These are phyloP conservation scores for Thamnaconus septentrionalis DNA, from an alignment of 2,113 vertebrate genomes.

Conservation along the genomic window DNA sequence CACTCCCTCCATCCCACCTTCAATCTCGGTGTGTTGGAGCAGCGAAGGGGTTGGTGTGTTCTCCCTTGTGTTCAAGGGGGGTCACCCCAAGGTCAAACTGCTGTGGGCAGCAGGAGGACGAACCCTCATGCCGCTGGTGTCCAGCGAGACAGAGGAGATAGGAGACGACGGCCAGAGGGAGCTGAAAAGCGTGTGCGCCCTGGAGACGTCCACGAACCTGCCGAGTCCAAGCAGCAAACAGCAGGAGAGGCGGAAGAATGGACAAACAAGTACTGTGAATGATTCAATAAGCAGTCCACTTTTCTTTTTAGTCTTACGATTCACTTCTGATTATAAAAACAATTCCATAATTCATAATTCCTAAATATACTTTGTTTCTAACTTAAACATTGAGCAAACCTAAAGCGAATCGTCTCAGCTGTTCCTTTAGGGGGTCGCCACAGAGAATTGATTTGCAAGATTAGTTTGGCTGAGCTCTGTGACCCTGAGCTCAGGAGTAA, in stretches of 20 bases:
- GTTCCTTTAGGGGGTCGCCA: no score
- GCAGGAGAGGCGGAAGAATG: slow-evolving; percentile 35
- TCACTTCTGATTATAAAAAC: not conserved
- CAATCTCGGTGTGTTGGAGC: slow-evolving; percentile 71
- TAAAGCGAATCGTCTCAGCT: no score
- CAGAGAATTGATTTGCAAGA: no score
- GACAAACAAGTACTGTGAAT: slow-evolving; percentile 10
- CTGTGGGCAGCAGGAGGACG: slow-evolving; percentile 74
- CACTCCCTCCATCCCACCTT: slow-evolving; percentile 67
- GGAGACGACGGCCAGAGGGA: slow-evolving; percentile 61
- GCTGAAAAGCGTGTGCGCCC: slow-evolving; percentile 73
- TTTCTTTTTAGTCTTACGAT: not conserved
- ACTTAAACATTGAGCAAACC: no score
- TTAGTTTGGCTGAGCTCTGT: no score
- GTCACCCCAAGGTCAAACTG: slow-evolving; percentile 60
- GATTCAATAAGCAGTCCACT: slow-evolving; percentile 44
- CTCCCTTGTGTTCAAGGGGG: slow-evolving; percentile 69
- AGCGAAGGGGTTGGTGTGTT: slow-evolving; percentile 75
- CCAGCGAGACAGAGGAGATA: slow-evolving; percentile 68
- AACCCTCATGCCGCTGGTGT: slow-evolving; percentile 59
- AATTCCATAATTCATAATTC: not conserved
- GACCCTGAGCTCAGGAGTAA: no score
- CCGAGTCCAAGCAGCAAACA: slow-evolving; percentile 11
- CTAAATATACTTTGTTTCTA: not conserved
- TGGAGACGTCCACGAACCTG: slow-evolving; percentile 54